Conservation (phyloP, 2,797 vertebrate species). For the Sylvilagus floridanus region DNA sequence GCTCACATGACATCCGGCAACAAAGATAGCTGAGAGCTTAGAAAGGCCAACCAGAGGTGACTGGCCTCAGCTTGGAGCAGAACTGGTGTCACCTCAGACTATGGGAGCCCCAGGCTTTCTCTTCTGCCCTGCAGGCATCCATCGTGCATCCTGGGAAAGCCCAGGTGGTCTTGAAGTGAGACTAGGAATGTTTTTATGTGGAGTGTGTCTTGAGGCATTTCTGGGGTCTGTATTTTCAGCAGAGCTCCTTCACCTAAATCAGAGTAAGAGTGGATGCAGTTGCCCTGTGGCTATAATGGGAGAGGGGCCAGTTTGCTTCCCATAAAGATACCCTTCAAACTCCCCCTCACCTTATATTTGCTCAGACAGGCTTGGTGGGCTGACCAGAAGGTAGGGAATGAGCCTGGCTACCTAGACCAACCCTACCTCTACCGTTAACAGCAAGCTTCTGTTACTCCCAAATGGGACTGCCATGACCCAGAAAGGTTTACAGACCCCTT, state of each 20-base stretch:
- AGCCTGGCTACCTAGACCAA: neutral
- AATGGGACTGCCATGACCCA: neutral
- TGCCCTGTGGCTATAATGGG: no score
- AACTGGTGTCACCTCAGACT: neutral
- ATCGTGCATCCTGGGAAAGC: neutral
- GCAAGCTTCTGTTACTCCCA: neutral
- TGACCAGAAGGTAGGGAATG: neutral
- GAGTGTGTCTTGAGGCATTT: neutral
- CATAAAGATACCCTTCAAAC: neutral
- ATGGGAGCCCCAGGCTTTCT: neutral
- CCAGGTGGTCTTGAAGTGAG: neutral
- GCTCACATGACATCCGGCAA: neutral
- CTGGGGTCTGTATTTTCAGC: neutral
- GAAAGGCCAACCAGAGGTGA: accelerated
- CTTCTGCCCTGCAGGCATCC: neutral
- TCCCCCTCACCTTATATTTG: neutral
- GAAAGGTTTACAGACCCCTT: neutral
- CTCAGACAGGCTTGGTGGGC: neutral
- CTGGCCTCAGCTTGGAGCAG: neutral
- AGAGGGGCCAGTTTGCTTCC: neutral
- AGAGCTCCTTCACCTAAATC: neutral
- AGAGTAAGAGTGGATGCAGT: neutral
- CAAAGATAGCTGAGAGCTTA: neutral
- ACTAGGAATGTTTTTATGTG: neutral
- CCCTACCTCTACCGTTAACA: neutral